Percentiles rank a stretch among this genome's conserved stretches.
Conservation (phyloP, 2,888 invertebrate genomes). For the Crocallis elinguaria region DNA sequence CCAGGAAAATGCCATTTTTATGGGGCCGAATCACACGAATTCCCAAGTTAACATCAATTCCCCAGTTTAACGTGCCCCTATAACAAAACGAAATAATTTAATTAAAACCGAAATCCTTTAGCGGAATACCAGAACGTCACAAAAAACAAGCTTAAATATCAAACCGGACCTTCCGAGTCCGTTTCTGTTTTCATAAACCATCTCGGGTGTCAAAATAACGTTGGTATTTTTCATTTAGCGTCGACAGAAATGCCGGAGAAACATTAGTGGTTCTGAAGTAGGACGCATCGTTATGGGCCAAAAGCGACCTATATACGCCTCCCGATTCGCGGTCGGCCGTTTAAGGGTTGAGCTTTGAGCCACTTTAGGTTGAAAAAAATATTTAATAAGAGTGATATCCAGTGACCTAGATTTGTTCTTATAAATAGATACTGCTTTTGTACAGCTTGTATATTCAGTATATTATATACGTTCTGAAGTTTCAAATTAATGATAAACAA, state of each 20-base stretch:
- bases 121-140: constrained; percentile 28
- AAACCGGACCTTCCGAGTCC: constrained; percentile 30
- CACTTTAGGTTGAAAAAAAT: constrained; percentile 34
- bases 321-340: constrained; percentile 30
- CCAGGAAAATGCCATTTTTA: constrained; percentile 14
- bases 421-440: neutral
- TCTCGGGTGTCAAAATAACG: constrained; percentile 28
- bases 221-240: constrained; percentile 45
- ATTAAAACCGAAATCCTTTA: constrained; percentile 37
- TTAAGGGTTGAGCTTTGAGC: constrained; percentile 35
- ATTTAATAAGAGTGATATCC: constrained; percentile 26
- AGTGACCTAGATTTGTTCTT: constrained; percentile 1
- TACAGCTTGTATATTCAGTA: no score
- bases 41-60: constrained; percentile 21
- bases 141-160: constrained; percentile 40
- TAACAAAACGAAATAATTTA: constrained; percentile 37
- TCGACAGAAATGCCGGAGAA: constrained; percentile 33
- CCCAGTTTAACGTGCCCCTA: constrained; percentile 10
- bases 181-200: constrained; percentile 42
- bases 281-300: constrained; percentile 33
- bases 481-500: no score
- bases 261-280: constrained; percentile 42
- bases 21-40: constrained; percentile 10
- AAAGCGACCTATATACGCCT: constrained; percentile 34
- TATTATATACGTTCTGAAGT: no score